A percentile compares a stretch with the other conserved stretches of the same genome.
These are phyloP conservation scores for Chrysaora quinquecirrha DNA, from an alignment of 30 jellyfish, hydroid and myxozoan species.

Conservation along the genomic window DNA sequence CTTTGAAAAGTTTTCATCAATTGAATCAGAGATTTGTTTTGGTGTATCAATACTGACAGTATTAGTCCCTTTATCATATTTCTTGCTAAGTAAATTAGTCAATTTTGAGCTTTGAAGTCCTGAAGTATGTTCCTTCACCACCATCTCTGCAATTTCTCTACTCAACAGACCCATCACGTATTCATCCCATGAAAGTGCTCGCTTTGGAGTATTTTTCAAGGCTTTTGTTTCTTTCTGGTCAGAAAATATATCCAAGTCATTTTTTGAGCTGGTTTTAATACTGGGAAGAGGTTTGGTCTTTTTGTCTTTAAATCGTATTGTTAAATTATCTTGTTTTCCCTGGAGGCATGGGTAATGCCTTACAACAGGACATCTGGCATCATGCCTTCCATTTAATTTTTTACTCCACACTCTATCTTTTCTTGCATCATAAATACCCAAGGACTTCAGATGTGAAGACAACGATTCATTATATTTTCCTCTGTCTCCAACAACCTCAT, in stretches of 20 bases:
- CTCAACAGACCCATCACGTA: slow-evolving; percentile 66
- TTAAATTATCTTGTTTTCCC: not conserved
- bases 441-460: not conserved
- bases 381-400: slow-evolving; percentile 59
- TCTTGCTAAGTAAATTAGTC: not conserved
- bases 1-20: not conserved
- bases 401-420: not conserved
- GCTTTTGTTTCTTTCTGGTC: not conserved
- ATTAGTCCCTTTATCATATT: not conserved
- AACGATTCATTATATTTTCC: slow-evolving; percentile 8
- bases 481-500: slow-evolving; percentile 62
- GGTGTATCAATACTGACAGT: not conserved
- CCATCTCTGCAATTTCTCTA: slow-evolving; percentile 81
- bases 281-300: slow-evolving; percentile 29
- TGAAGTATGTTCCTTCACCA: slow-evolving; percentile 64
- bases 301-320: not conserved
- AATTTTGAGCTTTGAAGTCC: slow-evolving; percentile 49
- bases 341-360: slow-evolving; percentile 74
- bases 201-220: not conserved
- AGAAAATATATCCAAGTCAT: not conserved
- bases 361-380: slow-evolving; percentile 46
- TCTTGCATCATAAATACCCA: slow-evolving; percentile 6
- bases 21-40: not conserved
- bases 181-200: slow-evolving; percentile 81
- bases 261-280: slow-evolving; percentile 1